Evolutionary conservation across 2,797 vertebrate species (phyloP).

Genomic region (Harpagifer antarcticus): DNA sequence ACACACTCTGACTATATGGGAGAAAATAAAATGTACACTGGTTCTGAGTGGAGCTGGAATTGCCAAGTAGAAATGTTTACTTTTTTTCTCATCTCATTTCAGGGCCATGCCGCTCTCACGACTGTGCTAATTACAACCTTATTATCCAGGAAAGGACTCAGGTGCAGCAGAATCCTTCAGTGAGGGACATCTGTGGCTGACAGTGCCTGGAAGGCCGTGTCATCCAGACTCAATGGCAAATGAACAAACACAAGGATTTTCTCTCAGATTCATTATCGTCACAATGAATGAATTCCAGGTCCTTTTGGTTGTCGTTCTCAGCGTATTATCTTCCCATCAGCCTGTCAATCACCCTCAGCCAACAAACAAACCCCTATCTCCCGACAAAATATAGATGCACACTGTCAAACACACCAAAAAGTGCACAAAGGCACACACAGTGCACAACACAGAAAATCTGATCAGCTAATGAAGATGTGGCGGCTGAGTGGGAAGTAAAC

Average conservation of each 20-base stretch:
- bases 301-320: constrained; percentile 70
- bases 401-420: constrained; percentile 40
- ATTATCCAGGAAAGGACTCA: constrained; percentile 79
- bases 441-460: constrained; percentile 71
- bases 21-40: constrained; percentile 39
- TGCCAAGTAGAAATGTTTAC: constrained; percentile 63
- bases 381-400: constrained; percentile 49
- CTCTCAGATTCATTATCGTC: constrained; percentile 79
- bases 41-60: constrained; percentile 48
- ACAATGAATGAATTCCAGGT: constrained; percentile 78
- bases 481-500: constrained; percentile 78
- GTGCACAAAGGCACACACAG: constrained; percentile 21
- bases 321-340: constrained; percentile 80
- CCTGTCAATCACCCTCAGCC: constrained; percentile 72
- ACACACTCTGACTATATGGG: constrained; percentile 12
- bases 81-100: constrained; percentile 54
- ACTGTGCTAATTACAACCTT: constrained; percentile 80
- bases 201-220: constrained; percentile 83
- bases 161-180: constrained; percentile 79
- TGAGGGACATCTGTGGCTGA: constrained; percentile 80
- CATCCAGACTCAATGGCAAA: constrained; percentile 75
- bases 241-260: constrained; percentile 80
- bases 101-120: constrained; percentile 64
- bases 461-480: constrained; percentile 83
- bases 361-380: constrained; percentile 68